A percentile compares a stretch with the other conserved stretches of the same genome.
Evolutionary conservation across 2,797 vertebrate species (phyloP).

Genomic region (Knipowitschia caucasica): DNA sequence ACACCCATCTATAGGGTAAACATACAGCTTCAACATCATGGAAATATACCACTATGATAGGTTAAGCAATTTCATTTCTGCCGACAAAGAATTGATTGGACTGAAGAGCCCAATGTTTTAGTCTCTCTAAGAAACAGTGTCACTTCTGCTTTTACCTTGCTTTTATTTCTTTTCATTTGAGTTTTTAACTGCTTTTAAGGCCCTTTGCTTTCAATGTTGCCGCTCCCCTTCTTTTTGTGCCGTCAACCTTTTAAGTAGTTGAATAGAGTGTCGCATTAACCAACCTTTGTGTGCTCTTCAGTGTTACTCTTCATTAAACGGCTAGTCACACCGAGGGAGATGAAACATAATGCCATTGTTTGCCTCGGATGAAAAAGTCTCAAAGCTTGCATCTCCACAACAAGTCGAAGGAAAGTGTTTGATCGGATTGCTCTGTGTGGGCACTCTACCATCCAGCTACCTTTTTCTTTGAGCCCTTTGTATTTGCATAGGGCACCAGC

Average conservation of each 20-base stretch:
- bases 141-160: background rate
- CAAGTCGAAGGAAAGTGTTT: constrained; percentile 23
- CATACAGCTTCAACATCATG: background rate
- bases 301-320: constrained; percentile 22
- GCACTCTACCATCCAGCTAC: background rate
- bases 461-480: too few relatives aligned
- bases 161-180: constrained; percentile 7
- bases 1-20: background rate
- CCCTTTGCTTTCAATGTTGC: background rate
- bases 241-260: constrained; percentile 14
- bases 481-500: too few relatives aligned
- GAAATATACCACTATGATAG: background rate
- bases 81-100: background rate
- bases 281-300: constrained; percentile 10
- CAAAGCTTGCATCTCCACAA: constrained; percentile 18
- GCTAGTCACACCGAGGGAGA: constrained; percentile 11
- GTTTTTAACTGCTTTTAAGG: constrained; percentile 5
- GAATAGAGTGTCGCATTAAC: constrained; percentile 13
- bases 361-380: constrained; percentile 8
- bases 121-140: background rate
- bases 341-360: constrained; percentile 15
- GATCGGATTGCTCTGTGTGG: constrained; percentile 10
- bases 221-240: constrained; percentile 1
- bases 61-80: background rate
- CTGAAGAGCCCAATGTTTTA: background rate